These are phyloP conservation scores for Brachyrhaphis roseni DNA, from an alignment of 2,797 vertebrate genomes.

Conservation along the genomic window DNA sequence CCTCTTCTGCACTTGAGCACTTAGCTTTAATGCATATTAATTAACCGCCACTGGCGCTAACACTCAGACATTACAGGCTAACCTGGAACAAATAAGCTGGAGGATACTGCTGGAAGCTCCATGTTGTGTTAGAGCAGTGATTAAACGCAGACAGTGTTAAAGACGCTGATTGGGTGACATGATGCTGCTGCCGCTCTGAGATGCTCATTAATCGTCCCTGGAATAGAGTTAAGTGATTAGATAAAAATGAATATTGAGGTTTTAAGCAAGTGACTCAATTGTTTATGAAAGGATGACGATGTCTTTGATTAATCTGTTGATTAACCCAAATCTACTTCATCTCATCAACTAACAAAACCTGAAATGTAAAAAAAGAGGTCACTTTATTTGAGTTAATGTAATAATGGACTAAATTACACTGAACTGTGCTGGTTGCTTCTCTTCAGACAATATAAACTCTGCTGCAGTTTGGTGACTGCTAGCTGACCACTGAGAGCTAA, in stretches of 20 bases:
- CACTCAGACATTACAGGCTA: slow-evolving; percentile 19
- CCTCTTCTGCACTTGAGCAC: slow-evolving; percentile 58
- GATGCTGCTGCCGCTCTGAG: slow-evolving; percentile 5
- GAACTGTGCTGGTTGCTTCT: not conserved
- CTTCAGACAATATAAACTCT: not conserved
- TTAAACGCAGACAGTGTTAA: slow-evolving; percentile 22
- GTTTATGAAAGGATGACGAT: slow-evolving; percentile 14
- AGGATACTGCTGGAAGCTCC: slow-evolving; percentile 20
- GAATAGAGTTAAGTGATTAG: slow-evolving; percentile 10
- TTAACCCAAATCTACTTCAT: slow-evolving; percentile 6
- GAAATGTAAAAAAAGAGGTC: not conserved
- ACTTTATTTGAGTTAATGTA: slow-evolving; percentile 4
- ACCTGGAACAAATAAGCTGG: slow-evolving; percentile 29
- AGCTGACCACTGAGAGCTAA: slow-evolving; percentile 40
- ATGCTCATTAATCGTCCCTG: slow-evolving; percentile 18
- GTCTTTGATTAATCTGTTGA: slow-evolving; percentile 11
- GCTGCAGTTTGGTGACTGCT: slow-evolving; percentile 2
- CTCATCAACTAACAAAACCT: slow-evolving; percentile 11
- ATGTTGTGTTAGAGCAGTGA: slow-evolving; percentile 40
- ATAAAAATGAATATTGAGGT: slow-evolving; percentile 11
- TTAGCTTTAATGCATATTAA: slow-evolving; percentile 67
- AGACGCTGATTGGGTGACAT: slow-evolving; percentile 11
- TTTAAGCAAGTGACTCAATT: not conserved
- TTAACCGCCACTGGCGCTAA: slow-evolving; percentile 40
- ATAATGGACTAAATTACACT: not conserved